Percentiles rank a stretch among this genome's conserved stretches.
Conservation (phyloP, 2,113 vertebrate species). For the Hipposideros armiger region DNA sequence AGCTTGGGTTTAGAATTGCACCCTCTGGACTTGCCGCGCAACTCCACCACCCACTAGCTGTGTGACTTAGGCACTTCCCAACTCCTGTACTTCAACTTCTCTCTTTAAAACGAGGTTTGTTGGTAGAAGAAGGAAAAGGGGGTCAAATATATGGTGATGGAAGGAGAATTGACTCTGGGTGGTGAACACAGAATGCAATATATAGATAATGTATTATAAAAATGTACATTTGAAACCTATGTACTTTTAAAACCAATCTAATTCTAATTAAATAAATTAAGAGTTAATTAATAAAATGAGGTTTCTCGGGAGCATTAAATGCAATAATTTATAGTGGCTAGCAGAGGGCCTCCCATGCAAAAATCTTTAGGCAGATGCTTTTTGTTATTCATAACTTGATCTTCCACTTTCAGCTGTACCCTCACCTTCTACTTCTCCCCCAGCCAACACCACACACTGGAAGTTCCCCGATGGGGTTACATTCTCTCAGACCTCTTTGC, state of each 20-base stretch:
- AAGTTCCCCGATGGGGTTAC: not conserved
- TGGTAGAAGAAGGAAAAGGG: too few species aligned
- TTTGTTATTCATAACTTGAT: not conserved
- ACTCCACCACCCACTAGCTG: not conserved
- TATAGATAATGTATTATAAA: too few species aligned
- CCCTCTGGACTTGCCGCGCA: not conserved
- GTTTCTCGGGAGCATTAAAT: not conserved
- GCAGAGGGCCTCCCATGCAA: not conserved
- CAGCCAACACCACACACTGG: fast-evolving
- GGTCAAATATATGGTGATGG: too few species aligned
- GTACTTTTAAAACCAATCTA: too few species aligned
- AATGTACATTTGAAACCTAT: too few species aligned
- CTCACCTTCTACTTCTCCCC: not conserved
- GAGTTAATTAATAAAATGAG: not conserved
- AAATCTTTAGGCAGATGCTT: not conserved
- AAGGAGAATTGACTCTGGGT: too few species aligned
- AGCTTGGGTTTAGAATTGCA: not conserved
- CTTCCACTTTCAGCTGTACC: not conserved
- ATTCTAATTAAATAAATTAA: too few species aligned
- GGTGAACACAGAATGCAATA: too few species aligned
- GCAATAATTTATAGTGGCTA: not conserved
- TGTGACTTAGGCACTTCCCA: not conserved
- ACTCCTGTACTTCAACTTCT: not conserved
- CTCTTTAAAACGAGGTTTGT: not conserved
- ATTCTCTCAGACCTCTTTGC: not conserved